phyloP scores from a whole-genome alignment of 1,140 invertebrate species.

The Parasteatoda tepidariorum region DNA sequence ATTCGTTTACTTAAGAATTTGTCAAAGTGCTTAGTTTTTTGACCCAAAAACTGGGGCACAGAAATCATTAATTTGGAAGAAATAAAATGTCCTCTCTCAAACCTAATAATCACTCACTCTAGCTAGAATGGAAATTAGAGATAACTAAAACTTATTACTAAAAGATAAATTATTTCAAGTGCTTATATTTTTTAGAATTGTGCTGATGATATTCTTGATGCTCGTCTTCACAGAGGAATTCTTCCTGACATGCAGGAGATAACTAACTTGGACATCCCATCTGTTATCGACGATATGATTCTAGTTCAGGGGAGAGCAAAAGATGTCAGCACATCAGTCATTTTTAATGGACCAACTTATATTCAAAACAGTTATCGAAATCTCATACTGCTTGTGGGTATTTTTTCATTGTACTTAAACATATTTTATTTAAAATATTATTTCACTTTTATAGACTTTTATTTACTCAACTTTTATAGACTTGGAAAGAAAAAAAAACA shows the following conservation, averaged over 20 bases:
- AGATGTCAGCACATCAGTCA: neutral
- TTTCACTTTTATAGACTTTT: neutral
- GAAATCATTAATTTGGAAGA: no score
- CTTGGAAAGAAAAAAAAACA: neutral
- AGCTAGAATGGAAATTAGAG: no score
- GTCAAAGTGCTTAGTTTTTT: no score
- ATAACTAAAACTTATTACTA: no score
- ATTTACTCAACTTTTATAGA: no score
- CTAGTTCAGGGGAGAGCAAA: conserved; percentile 33
- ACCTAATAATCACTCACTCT: no score
- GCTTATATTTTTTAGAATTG: no score
- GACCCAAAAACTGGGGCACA: no score
- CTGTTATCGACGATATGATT: conserved; percentile 23
- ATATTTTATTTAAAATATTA: neutral
- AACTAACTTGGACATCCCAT: neutral
- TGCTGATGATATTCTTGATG: neutral
- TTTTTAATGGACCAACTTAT: conserved; percentile 15
- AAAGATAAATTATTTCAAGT: no score
- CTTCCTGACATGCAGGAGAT: neutral
- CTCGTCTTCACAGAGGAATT: neutral
- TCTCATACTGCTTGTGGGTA: conserved; percentile 13
- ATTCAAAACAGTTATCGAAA: conserved; percentile 9
- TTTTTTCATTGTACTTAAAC: neutral
- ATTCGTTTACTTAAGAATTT: no score
- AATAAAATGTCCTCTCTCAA: no score